Conservation (phyloP, 1,140 invertebrate genomes). For the Gonatopus flavifemur region DNA sequence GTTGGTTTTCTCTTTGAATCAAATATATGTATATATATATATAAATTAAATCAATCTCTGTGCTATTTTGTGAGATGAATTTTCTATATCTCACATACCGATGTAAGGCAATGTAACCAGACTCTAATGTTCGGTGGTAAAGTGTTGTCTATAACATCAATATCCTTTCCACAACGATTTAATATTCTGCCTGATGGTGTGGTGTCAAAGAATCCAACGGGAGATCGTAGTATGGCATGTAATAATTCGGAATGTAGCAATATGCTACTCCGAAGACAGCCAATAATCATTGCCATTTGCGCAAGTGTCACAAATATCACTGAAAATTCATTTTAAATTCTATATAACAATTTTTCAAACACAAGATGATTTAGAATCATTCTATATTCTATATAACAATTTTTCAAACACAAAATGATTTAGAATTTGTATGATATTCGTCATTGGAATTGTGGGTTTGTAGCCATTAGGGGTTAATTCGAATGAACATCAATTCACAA, state of each 20-base stretch:
- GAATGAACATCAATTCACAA: too few species aligned
- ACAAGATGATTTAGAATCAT: too few species aligned
- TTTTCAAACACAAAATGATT: too few species aligned
- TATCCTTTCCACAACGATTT: constrained; percentile 64
- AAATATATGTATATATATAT: background rate
- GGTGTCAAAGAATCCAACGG: constrained; percentile 65
- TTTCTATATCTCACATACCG: constrained; percentile 62
- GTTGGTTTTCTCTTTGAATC: too few species aligned
- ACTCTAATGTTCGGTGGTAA: constrained; percentile 56
- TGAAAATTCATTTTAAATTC: constrained; percentile 47
- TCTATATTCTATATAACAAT: constrained; percentile 18
- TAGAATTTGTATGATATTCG: too few species aligned
- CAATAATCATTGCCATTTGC: constrained; percentile 46
- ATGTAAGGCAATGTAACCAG: constrained; percentile 63
- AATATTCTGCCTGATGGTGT: constrained; percentile 64
- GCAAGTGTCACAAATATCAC: constrained; percentile 48
- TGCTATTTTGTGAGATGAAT: constrained; percentile 28
- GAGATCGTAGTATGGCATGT: constrained; percentile 56
- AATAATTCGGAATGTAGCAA: constrained; percentile 48
- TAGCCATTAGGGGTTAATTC: too few species aligned
- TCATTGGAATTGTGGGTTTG: too few species aligned
- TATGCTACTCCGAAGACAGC: constrained; percentile 49
- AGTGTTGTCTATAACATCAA: constrained; percentile 57
- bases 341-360: constrained; percentile 8
- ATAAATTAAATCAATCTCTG: constrained; percentile 10